phyloP scores from a whole-genome alignment of 2,113 vertebrate species.

The Dissostichus mawsoni region DNA sequence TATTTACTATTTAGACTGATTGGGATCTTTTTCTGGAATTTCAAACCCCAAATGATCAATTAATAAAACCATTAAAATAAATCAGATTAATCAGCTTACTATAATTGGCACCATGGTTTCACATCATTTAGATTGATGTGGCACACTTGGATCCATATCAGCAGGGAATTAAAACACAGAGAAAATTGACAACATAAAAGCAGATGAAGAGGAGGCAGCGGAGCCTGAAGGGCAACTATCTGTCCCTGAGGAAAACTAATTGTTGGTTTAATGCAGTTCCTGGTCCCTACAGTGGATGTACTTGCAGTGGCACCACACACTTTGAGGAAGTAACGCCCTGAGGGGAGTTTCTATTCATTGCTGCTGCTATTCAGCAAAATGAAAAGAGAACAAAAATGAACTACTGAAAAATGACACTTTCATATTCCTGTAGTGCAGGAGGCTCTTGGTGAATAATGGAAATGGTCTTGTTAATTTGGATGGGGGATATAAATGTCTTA shows the following conservation, averaged over 20 bases:
- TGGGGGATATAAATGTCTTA: constrained; percentile 48
- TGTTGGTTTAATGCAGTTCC: constrained; percentile 49
- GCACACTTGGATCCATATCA: constrained; percentile 29
- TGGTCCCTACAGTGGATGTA: constrained; percentile 35
- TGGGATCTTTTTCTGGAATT: not conserved
- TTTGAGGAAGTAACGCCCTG: constrained; percentile 40
- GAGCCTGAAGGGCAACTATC: constrained; percentile 32
- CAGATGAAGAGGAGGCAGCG: constrained; percentile 22
- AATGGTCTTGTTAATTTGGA: constrained; percentile 40
- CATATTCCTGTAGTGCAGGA: constrained; percentile 14
- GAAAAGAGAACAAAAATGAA: constrained; percentile 27
- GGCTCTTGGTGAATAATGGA: constrained; percentile 47
- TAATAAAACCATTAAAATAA: not conserved
- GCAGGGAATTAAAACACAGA: constrained; percentile 31
- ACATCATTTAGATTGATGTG: constrained; percentile 6
- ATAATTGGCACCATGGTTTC: not conserved
- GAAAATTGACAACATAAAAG: constrained; percentile 34
- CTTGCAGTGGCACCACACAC: constrained; percentile 15
- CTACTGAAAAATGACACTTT: constrained; percentile 32
- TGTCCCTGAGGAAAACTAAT: constrained; percentile 55
- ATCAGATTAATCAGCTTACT: not conserved
- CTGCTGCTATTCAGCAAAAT: constrained; percentile 30
- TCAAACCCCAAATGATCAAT: not conserved
- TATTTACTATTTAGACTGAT: too few species aligned
- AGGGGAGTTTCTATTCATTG: constrained; percentile 30